Base-by-base conservation (phyloP, 2,888 invertebrate species). In the Gerosis bhagava region DNA sequence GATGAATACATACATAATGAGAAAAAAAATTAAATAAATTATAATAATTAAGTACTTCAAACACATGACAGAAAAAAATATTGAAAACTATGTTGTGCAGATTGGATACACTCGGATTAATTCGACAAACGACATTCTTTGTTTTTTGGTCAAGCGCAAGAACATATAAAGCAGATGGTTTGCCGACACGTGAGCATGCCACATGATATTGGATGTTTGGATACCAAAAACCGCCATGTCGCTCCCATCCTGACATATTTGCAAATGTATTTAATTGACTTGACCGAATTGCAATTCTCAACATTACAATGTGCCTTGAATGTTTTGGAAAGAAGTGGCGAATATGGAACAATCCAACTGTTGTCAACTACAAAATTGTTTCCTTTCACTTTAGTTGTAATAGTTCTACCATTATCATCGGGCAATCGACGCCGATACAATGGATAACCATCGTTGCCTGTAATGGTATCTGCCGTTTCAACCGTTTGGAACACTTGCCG, bases 401-500 rank as follows among this genome's bases (percentile, higher is more conserved):
- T 29, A 41, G 56, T 50, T 53, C 46, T 17, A 48, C 53, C 54
- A 24, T 53, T 53, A 19, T 57, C 50, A 48, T 57, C 53, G 1
- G 49, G 43, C 37, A 44, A 43, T 47, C 50, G 48, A 32, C 46
- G 45, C 32, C 51, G 47, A 54, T 48, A 52, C 13, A 47, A 43
- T 12, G 48, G 53, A 43, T 51, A 54, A 24, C 53, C 51, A 52
- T 53, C 47, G 11, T 56, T 56, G 24, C 50, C 54, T 22, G 56
- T 51, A 31, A 53, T 34, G 5, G 76, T 80, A 25, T 55, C 53
- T 45, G 68, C 65, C n/a, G 51, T 26, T 15, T 50, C n/a, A 64
- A 83, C 5, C 55, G 54, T 56, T 81, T 81, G 5, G 53, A 53
- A n/a, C 59, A 75, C 46, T 67, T 66, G 34, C 68, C 70, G 51